phyloP scores from a whole-genome alignment of 2,113 vertebrate species.

The Mesitornis unicolor region DNA sequence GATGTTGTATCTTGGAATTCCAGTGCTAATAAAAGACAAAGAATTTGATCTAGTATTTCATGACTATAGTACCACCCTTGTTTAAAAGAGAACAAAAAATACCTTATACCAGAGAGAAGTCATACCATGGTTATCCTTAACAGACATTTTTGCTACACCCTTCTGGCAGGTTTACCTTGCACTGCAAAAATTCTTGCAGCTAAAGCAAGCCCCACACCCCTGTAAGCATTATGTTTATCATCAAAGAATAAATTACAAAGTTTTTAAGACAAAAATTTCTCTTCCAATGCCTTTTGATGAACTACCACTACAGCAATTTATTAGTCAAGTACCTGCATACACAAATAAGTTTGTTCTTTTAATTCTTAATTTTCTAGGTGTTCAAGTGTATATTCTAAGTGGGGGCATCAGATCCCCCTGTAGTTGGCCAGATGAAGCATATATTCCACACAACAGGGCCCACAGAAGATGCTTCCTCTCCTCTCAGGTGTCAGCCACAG shows the following conservation, averaged over 20 bases:
- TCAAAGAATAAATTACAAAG: not conserved
- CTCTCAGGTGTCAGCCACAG: not conserved
- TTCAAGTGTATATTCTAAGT: not conserved
- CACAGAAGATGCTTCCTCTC: not conserved
- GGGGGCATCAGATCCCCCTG: not conserved
- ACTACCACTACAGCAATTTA: not conserved
- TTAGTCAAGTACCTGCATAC: not conserved
- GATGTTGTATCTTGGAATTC: not conserved
- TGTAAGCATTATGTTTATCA: not conserved
- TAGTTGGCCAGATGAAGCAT: not conserved
- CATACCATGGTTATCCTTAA: not conserved
- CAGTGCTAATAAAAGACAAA: not conserved
- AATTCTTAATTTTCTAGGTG: not conserved
- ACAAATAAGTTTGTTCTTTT: not conserved
- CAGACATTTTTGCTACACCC: not conserved
- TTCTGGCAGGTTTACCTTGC: not conserved
- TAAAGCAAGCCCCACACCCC: not conserved
- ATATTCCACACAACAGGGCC: accelerated
- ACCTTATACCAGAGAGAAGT: not conserved
- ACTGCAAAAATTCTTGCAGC: not conserved
- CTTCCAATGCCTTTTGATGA: not conserved
- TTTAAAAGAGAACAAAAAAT: constrained; percentile 20
- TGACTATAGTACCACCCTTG: not conserved
- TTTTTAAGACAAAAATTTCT: not conserved
- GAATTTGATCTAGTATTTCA: constrained; percentile 16